Evolutionary conservation across 1,140 invertebrate species (phyloP), one percentile per base, ranked within the genome.

Genomic region (Radopholus similis): DNA sequence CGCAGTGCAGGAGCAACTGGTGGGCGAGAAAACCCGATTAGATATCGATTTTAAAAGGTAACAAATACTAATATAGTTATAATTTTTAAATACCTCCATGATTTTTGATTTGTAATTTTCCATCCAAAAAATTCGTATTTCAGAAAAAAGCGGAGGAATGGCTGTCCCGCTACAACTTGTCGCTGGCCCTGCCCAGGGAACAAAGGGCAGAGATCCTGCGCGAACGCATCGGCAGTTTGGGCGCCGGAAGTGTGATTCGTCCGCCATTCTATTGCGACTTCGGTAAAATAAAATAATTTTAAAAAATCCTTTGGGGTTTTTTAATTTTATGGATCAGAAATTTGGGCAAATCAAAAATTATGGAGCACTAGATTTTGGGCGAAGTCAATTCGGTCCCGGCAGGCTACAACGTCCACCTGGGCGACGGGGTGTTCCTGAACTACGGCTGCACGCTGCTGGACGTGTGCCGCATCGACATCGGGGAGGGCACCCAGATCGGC

Each of bases 391-490:
- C n/a, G n/a, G 34, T 47, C 26, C 26, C 34, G 28, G 9, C 13
- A 59, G 57, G 57, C 57, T 13, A 15, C 21, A 64, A 64, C 42
- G 56, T 64, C 15, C n/a, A 18, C 11, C 8, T 64, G 9, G 77
- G 71, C 4, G 60, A 77, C 9, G 67, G 71, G 38, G 56, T 66
- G 1, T 67, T 66, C 23, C 53, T 73, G 35, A 80, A 80, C 55
- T 78, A 73, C 51, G 65, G 72, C 40, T 80, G 73, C 40, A 37
- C 32, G 28, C 28, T 59, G 38, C 23, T 59, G 32, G 57, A 80
- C 44, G 65, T 54, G 2, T 58, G 37, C 62, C 32, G 56, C 18
- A 51, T 80, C 2, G 66, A 38, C 18, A 70, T 80, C 40, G 74
- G 75, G 2, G 66, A 73, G 13, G 28, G 23, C 21, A 28, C 56